Conservation (phyloP, 2,888 invertebrate species). For the Xylota segnis region DNA sequence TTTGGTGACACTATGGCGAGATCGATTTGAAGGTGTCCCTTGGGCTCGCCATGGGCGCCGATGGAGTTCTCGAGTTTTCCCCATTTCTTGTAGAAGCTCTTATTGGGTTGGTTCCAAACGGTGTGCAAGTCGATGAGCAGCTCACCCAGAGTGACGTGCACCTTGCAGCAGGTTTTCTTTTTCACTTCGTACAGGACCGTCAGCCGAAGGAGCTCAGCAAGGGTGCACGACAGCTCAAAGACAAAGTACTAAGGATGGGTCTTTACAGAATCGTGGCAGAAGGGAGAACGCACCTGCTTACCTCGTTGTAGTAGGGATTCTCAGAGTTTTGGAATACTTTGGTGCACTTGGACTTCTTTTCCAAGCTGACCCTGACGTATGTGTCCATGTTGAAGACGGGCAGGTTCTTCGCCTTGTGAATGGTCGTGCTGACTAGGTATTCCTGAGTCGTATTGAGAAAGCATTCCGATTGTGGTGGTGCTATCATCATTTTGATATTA, state of each 20-base stretch:
- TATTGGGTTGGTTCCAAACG: slow-evolving; percentile 91
- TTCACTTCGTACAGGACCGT: slow-evolving; percentile 87
- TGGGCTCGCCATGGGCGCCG: slow-evolving; percentile 85
- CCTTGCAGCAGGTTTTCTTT: slow-evolving; percentile 84
- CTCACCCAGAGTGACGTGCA: slow-evolving; percentile 86
- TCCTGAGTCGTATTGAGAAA: slow-evolving; percentile 82
- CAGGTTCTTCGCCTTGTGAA: slow-evolving; percentile 88
- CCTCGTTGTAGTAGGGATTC: slow-evolving; percentile 89
- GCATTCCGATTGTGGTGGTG: slow-evolving; percentile 80
- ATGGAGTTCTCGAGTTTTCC: slow-evolving; percentile 90
- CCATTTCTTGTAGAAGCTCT: slow-evolving; percentile 94
- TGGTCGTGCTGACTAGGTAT: slow-evolving; percentile 87
- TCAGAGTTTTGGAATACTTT: slow-evolving; percentile 86
- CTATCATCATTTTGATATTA: slow-evolving; percentile 76
- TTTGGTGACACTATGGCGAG: slow-evolving; percentile 90
- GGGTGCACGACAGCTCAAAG: slow-evolving; percentile 87
- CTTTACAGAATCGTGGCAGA: background rate
- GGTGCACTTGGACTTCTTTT: slow-evolving; percentile 87
- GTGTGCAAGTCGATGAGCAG: slow-evolving; percentile 88
- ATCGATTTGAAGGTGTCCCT: slow-evolving; percentile 93
- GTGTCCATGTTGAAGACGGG: slow-evolving; percentile 86
- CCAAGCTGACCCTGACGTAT: slow-evolving; percentile 87
- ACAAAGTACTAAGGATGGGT: slow-evolving; percentile 87
- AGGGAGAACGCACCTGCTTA: slow-evolving; percentile 79
- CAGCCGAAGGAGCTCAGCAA: slow-evolving; percentile 86